phyloP scores from a whole-genome alignment of 2,888 invertebrate species.

The Philereme transversata region DNA sequence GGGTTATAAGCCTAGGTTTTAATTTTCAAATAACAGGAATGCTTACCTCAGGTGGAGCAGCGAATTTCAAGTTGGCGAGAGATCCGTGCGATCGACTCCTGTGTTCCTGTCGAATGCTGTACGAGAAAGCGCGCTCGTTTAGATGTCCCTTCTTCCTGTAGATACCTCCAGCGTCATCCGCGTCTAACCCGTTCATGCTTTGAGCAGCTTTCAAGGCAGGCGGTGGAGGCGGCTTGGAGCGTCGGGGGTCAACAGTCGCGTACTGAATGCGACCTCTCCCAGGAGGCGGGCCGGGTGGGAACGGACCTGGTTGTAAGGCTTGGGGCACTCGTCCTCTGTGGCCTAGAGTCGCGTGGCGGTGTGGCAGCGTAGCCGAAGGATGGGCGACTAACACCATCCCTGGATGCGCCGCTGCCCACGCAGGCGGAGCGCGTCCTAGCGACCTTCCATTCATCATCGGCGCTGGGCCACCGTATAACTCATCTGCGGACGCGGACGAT shows the following conservation, averaged over 20 bases:
- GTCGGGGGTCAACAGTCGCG: slow-evolving; percentile 86
- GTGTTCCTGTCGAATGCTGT: slow-evolving; percentile 96
- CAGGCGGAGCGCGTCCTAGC: slow-evolving; percentile 73
- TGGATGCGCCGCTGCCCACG: slow-evolving; percentile 70
- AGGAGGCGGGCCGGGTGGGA: slow-evolving; percentile 65
- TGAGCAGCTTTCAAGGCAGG: slow-evolving; percentile 87
- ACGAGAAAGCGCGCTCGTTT: slow-evolving; percentile 96
- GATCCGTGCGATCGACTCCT: slow-evolving; percentile 96
- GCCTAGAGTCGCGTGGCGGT: slow-evolving; percentile 78
- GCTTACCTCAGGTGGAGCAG: slow-evolving; percentile 86
- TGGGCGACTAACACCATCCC: slow-evolving; percentile 77
- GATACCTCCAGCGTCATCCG: slow-evolving; percentile 87
- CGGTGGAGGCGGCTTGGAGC: slow-evolving; percentile 85
- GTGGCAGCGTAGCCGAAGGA: slow-evolving; percentile 74
- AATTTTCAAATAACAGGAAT: background rate
- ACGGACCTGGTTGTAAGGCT: slow-evolving; percentile 77
- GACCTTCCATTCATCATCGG: slow-evolving; percentile 74
- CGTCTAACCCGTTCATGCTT: slow-evolving; percentile 86
- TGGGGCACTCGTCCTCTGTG: slow-evolving; percentile 85
- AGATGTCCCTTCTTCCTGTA: slow-evolving; percentile 95
- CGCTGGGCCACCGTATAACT: slow-evolving; percentile 82
- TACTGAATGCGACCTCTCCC: slow-evolving; percentile 80
- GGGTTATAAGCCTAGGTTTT: slow-evolving; percentile 7
- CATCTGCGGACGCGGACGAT: slow-evolving; percentile 83
- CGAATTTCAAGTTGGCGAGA: slow-evolving; percentile 95